Evolutionary conservation across 2,888 invertebrate genomes (phyloP), one percentile per base, ranked within the genome.

Genomic region (Noctua fimbriata): DNA sequence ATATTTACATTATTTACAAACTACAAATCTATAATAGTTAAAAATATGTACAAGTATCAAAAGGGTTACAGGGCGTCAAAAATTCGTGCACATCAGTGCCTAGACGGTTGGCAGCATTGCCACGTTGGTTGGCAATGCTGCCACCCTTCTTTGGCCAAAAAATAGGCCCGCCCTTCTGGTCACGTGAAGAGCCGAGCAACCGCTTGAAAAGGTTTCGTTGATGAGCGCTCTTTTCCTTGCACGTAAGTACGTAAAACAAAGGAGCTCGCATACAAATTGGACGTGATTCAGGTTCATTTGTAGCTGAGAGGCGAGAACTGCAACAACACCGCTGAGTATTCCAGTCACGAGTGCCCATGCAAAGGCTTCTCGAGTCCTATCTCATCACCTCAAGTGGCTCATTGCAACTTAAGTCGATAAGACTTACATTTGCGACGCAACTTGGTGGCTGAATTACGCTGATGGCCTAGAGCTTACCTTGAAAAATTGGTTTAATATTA

Each of bases 291-390:
- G 65, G 69, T 78, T 85, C 55, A 82, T 81, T 85, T 74, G 76
- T 76, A 65, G 76, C 44, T 73, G 70, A 83, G 67, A 79, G 44
- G 63, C 28, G 52, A 84, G 80, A 76, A 60, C 60, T 47, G 21
- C 76, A 76, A 85, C 72, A 72, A 67, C 58, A 72, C 47, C 28
- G 58, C 49, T 87, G 73, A 75, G 69, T 82, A 85, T 82, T 82
- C 69, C 44, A 47, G 49, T 21, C 81, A 67, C 63, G 76, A 67
- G 36, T 9, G n/a, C 18, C 44, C n/a, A 69, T 74, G 66, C 66
- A 80, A 75, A 87, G 78, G 69, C 55, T 77, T 41, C 14, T 70
- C 9, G 28, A 60, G 47, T 14, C 44, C 28, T 36, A 65, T 32
- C 32, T 21, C 58, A 84, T 69, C 69, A 73, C 73, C 41, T 77